Conservation (phyloP, 2,113 vertebrate species). For the Nanorana parkeri region DNA sequence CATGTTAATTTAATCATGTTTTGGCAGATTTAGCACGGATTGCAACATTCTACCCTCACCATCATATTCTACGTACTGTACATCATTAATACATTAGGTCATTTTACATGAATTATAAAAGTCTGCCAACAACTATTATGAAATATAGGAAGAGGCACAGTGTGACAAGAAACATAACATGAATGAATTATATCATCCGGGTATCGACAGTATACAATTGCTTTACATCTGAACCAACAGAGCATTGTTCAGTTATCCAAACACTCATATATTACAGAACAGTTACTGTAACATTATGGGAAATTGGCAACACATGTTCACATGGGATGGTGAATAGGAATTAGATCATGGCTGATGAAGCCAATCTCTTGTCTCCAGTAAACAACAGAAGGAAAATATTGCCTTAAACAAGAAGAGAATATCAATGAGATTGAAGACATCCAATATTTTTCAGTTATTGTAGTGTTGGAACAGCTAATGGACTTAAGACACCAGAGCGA, state of each 20-base stretch:
- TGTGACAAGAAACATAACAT: neutral
- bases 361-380: neutral
- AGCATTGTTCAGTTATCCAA: no score
- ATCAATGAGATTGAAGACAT: no score
- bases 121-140: neutral
- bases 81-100: conserved; percentile 17
- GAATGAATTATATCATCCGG: neutral
- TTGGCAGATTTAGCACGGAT: neutral
- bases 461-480: no score
- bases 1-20: no score
- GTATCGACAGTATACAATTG: neutral
- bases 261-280: neutral
- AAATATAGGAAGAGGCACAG: neutral
- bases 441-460: no score
- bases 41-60: neutral
- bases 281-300: neutral
- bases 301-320: conserved; percentile 4
- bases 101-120: neutral
- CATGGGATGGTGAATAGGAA: neutral
- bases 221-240: neutral
- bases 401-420: no score
- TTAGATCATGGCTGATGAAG: conserved; percentile 11
- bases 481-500: no score
- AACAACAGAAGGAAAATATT: neutral
- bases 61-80: conserved; percentile 4